Base-by-base conservation (phyloP, 2,888 invertebrate genomes). In the Nasonia oneida region DNA sequence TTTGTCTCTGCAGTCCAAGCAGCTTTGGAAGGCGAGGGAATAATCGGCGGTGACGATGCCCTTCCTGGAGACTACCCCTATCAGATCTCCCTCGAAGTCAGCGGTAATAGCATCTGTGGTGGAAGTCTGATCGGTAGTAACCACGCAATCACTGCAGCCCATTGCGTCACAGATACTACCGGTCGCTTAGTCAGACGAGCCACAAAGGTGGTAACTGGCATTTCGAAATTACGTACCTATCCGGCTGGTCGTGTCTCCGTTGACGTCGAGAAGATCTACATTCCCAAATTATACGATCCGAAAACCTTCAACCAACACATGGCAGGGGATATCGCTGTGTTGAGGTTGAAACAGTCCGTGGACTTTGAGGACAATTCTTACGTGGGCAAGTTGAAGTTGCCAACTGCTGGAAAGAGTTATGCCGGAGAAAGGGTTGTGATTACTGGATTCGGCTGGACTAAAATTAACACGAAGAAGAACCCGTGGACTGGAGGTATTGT, bases 111-210 rank as follows among this genome's bases (percentile, higher is more conserved):
- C 42, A 71, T 77, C 6, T 78, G 78, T n/a, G 73, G 77, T 14
- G 83, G 83, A 47, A 15, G 42, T 6, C 73, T 83, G 12, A 57
- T 83, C 47, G 77, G 15, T 5, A 33, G 71, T 14, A 8, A 12
- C 2, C 29, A 76, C 37, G 33, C 73, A 3, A 42, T 78, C 6
- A 83, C 83, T 42, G 83, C 83, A 0, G 83, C 77, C 33, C 83
- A 83, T 39, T 78, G 83, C 12, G 73, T 83, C 12, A 29, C 29
- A 33, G 39, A 61, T 15, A 3, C 18, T 2, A 10, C 75, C n/a
- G 64, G 50, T 6, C 18, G 15, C 0, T n/a, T 82, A 37, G 1
- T 1, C 15, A 4, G 1, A 1, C 12, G 12, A 18, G 67, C 67
- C n/a, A 23, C 39, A 50, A 67, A 33, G 37, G 76, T 82, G 1